Percentiles rank a stretch among this genome's conserved stretches.
These are phyloP conservation scores for Lutjanus erythropterus DNA, from an alignment of 2,113 vertebrate genomes.

Conservation along the genomic window DNA sequence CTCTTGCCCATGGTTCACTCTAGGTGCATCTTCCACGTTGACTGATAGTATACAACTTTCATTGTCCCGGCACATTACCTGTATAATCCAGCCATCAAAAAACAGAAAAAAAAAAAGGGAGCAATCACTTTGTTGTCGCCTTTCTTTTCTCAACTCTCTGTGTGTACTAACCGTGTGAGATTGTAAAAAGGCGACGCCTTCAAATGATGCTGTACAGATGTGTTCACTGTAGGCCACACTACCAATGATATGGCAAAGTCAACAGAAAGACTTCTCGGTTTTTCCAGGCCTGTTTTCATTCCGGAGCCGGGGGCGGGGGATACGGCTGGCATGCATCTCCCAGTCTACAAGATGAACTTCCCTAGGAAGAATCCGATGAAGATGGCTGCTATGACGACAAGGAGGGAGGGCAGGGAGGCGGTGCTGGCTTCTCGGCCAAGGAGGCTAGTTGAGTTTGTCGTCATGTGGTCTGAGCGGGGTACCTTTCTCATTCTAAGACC, in stretches of 20 bases:
- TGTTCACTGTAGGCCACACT: constrained; percentile 88
- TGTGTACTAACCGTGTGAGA: constrained; percentile 90
- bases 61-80: constrained; percentile 75
- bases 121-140: constrained; percentile 80
- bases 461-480: constrained; percentile 90
- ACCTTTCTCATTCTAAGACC: constrained; percentile 93
- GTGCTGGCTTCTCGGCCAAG: constrained; percentile 90
- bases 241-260: constrained; percentile 97
- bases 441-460: constrained; percentile 86
- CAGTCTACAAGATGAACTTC: constrained; percentile 99
- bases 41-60: constrained; percentile 86
- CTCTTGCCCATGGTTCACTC: constrained; percentile 46
- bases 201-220: constrained; percentile 92
- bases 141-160: constrained; percentile 68
- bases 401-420: constrained; percentile 95
- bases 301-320: constrained; percentile 56
- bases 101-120: constrained; percentile 59
- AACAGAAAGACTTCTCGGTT: constrained; percentile 86
- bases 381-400: constrained; percentile 99
- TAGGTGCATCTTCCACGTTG: constrained; percentile 57
- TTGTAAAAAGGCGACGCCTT: constrained; percentile 90
- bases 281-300: constrained; percentile 85
- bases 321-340: constrained; percentile 86
- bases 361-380: constrained; percentile 99
- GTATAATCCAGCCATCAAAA: constrained; percentile 62